phyloP scores from a whole-genome alignment of 1,140 invertebrate species.

The Drosophila watanabei region DNA sequence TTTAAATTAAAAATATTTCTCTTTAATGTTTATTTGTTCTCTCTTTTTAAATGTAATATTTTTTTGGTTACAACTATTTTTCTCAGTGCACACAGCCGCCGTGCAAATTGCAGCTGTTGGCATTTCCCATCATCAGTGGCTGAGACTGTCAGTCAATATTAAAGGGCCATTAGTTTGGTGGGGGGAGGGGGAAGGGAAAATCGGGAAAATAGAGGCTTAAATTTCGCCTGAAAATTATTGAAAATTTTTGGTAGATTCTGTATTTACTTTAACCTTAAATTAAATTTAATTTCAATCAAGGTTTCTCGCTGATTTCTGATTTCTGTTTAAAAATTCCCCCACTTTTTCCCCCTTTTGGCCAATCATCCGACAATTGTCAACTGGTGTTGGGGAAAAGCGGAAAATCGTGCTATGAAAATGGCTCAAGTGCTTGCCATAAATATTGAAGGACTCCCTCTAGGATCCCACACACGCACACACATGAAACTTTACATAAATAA shows the following conservation, averaged over 20 bases:
- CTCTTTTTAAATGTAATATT: background rate
- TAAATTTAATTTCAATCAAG: background rate
- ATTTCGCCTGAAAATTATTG: slow-evolving; percentile 2
- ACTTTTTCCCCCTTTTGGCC: background rate
- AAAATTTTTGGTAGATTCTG: background rate
- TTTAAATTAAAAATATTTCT: too few species aligned
- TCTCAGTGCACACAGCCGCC: slow-evolving; percentile 2
- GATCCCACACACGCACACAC: background rate
- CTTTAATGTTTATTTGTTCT: background rate
- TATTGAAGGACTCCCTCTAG: slow-evolving; percentile 35
- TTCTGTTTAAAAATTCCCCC: background rate
- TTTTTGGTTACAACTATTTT: background rate
- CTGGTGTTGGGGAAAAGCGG: slow-evolving; percentile 20
- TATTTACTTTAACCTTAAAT: background rate
- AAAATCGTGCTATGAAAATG: slow-evolving; percentile 33
- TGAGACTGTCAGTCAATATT: slow-evolving; percentile 59
- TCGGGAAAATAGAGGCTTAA: background rate
- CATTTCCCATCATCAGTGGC: slow-evolving; percentile 49
- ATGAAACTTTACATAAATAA: slow-evolving; percentile 9
- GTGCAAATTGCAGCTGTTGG: slow-evolving; percentile 68
- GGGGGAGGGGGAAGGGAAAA: background rate
- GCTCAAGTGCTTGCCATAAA: slow-evolving; percentile 50
- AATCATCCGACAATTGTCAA: slow-evolving; percentile 31
- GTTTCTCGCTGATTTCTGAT: slow-evolving; percentile 8
- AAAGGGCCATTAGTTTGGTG: slow-evolving; percentile 57